phyloP scores from a whole-genome alignment of 2,888 invertebrate species.

The Heliconius ethilla region DNA sequence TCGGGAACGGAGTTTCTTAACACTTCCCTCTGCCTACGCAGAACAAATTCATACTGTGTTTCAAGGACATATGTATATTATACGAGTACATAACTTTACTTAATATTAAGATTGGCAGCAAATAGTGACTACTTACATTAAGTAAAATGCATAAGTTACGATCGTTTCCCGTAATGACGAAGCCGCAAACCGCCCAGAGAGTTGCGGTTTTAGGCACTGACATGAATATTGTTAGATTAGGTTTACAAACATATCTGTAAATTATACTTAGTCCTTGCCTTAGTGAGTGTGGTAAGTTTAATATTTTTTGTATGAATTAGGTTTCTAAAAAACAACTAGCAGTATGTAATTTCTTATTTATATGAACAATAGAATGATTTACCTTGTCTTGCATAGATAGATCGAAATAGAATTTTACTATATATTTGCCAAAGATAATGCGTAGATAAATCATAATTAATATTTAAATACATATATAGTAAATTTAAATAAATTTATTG shows the following conservation, averaged over 20 bases:
- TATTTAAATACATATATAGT: too few species aligned
- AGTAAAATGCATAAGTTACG: constrained; percentile 24
- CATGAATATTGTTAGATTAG: constrained; percentile 21
- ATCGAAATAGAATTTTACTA: too few species aligned
- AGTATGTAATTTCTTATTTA: too few species aligned
- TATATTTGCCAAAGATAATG: too few species aligned
- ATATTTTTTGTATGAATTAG: too few species aligned
- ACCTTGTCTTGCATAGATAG: too few species aligned
- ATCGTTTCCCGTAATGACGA: constrained; percentile 21
- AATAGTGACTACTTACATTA: constrained; percentile 11
- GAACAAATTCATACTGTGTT: background rate
- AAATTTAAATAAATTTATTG: too few species aligned
- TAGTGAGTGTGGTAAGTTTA: background rate
- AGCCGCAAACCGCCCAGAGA: constrained; percentile 27
- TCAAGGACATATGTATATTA: background rate
- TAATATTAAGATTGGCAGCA: background rate
- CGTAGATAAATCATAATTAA: too few species aligned
- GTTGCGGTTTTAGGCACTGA: constrained; percentile 22
- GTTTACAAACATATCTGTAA: constrained; percentile 7
- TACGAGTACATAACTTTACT: background rate
- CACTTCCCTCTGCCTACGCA: background rate
- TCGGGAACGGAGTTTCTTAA: background rate
- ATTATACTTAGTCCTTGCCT: constrained; percentile 1
- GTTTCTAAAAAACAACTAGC: too few species aligned
- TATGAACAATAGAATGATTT: too few species aligned